Percentiles rank a stretch among this genome's conserved stretches.
phyloP scores from a whole-genome alignment of 2,888 invertebrate species.

The Megalurothrips usitatus region DNA sequence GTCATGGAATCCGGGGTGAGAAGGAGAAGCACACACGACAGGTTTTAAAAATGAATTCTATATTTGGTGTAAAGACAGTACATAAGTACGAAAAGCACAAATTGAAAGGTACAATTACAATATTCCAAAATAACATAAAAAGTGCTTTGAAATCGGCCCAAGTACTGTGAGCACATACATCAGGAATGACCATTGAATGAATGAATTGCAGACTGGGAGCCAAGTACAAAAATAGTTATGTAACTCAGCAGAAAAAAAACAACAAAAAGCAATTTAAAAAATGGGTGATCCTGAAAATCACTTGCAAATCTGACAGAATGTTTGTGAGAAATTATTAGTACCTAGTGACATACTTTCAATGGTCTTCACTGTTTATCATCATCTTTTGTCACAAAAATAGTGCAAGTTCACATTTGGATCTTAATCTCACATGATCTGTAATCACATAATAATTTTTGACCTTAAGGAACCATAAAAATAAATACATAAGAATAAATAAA shows the following conservation, averaged over 20 bases:
- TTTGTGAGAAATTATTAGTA: no score
- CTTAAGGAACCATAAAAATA: no score
- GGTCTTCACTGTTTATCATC: no score
- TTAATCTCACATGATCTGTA: no score
- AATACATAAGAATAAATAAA: no score
- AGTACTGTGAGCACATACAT: not conserved
- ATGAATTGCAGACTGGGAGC: not conserved
- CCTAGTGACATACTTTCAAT: no score
- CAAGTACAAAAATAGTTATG: constrained; percentile 10
- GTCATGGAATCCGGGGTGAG: not conserved
- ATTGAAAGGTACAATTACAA: not conserved
- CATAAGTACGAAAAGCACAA: not conserved
- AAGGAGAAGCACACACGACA: not conserved
- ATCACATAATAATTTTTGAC: no score
- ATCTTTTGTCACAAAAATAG: not conserved
- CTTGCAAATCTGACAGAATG: no score
- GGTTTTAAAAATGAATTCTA: not conserved
- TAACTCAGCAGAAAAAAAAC: not conserved
- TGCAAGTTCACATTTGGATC: not conserved
- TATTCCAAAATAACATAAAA: not conserved
- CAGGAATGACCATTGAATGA: not conserved
- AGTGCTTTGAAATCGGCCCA: not conserved
- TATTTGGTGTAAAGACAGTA: not conserved
- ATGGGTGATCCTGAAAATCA: not conserved
- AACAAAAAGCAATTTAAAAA: not conserved